phyloP scores from a whole-genome alignment of 2,888 invertebrate species.

The Meliscaeva auricollis region DNA sequence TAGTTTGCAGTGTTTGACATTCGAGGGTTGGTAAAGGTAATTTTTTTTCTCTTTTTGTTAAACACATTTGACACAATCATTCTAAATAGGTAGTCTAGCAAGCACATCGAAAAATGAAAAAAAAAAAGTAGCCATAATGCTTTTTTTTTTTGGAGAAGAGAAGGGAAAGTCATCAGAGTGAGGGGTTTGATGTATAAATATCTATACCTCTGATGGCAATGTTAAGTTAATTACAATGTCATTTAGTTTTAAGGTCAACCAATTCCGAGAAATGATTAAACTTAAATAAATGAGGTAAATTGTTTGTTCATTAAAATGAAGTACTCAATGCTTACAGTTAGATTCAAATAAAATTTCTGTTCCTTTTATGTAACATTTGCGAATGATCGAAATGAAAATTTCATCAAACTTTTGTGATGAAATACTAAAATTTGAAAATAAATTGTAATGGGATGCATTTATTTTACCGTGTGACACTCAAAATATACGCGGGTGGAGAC shows the following conservation, averaged over 20 bases:
- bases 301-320: not conserved
- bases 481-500: too few relatives aligned
- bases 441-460: too few relatives aligned
- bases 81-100: slow-evolving; percentile 37
- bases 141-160: slow-evolving; percentile 3
- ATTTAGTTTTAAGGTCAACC: slow-evolving; percentile 16
- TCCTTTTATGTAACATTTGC: too few relatives aligned
- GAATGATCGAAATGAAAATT: too few relatives aligned
- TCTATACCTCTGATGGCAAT: not conserved
- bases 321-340: too few relatives aligned
- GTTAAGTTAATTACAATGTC: slow-evolving; percentile 40
- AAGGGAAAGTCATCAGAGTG: slow-evolving; percentile 37
- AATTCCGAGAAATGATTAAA: not conserved
- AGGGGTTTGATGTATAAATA: slow-evolving; percentile 11
- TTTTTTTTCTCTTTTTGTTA: slow-evolving; percentile 12
- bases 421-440: too few relatives aligned
- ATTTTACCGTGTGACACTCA: too few relatives aligned
- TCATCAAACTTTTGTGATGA: too few relatives aligned
- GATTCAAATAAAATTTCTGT: too few relatives aligned
- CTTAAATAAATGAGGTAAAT: not conserved
- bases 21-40: slow-evolving; percentile 42
- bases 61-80: slow-evolving; percentile 37
- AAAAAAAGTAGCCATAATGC: slow-evolving; percentile 40
- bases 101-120: not conserved
- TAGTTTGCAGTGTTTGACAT: slow-evolving; percentile 17